These are phyloP conservation scores for Elegia similella DNA, from an alignment of 2,888 invertebrate species.

Conservation along the genomic window DNA sequence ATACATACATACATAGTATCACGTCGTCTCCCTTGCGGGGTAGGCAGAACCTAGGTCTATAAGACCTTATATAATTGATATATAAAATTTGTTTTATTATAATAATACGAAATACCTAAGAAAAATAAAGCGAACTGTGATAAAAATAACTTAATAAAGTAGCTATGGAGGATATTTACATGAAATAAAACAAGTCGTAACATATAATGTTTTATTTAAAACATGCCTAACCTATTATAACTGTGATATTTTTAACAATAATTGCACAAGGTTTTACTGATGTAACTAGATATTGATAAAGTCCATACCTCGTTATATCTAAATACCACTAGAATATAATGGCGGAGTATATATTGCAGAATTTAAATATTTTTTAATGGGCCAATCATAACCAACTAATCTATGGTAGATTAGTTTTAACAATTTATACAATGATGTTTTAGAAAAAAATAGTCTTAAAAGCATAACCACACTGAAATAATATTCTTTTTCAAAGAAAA, in stretches of 20 bases:
- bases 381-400: no score
- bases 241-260: constrained; percentile 22
- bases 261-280: constrained; percentile 11
- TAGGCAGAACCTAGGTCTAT: no score
- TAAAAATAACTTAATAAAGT: constrained; percentile 19
- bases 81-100: no score
- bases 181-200: constrained; percentile 17
- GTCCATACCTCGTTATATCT: not conserved
- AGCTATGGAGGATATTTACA: not conserved
- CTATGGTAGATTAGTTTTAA: no score
- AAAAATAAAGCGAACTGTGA: constrained; percentile 28
- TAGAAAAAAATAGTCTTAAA: no score
- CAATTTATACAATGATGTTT: no score
- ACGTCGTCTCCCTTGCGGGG: no score
- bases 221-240: constrained; percentile 17
- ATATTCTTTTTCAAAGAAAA: no score
- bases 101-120: no score
- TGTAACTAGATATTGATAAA: not conserved
- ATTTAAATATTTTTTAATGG: not conserved
- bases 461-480: no score
- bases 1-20: no score
- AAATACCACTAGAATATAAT: not conserved
- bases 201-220: constrained; percentile 22
- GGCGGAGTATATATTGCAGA: not conserved
- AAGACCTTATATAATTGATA: no score